Conservation (phyloP, 1,140 invertebrate species). For the Yoshiicerus persimilis region DNA sequence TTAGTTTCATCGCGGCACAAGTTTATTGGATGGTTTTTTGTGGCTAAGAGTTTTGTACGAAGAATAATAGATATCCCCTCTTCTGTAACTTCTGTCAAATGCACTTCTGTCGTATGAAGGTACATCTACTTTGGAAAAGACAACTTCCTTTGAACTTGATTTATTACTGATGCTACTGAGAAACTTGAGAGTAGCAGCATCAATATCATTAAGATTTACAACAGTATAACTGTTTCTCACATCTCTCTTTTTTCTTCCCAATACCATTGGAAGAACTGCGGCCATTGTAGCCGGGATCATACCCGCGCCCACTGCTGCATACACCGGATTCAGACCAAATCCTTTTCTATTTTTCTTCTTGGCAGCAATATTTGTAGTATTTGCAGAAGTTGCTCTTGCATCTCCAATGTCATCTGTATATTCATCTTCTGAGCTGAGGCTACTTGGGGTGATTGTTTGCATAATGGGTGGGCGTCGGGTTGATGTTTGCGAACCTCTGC, state of each 20-base stretch:
- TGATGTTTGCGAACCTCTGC: not conserved
- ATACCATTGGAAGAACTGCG: constrained; percentile 36
- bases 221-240: not conserved
- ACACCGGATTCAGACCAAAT: not conserved
- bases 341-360: not conserved
- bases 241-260: constrained; percentile 36
- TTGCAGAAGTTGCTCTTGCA: not conserved
- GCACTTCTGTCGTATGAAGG: not conserved
- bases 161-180: not conserved
- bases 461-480: not conserved
- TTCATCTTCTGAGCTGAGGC: not conserved
- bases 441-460: not conserved
- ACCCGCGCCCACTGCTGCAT: constrained; percentile 43
- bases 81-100: not conserved
- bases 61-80: not conserved
- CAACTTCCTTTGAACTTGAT: not conserved
- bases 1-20: not conserved
- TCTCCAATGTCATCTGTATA: not conserved
- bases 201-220: not conserved
- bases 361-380: not conserved
- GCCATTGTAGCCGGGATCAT: constrained; percentile 47
- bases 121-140: not conserved
- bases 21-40: not conserved
- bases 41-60: not conserved
- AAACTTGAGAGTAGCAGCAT: not conserved